Base-by-base conservation (phyloP, 2,113 vertebrate genomes). In the Chrysochloris asiatica region DNA sequence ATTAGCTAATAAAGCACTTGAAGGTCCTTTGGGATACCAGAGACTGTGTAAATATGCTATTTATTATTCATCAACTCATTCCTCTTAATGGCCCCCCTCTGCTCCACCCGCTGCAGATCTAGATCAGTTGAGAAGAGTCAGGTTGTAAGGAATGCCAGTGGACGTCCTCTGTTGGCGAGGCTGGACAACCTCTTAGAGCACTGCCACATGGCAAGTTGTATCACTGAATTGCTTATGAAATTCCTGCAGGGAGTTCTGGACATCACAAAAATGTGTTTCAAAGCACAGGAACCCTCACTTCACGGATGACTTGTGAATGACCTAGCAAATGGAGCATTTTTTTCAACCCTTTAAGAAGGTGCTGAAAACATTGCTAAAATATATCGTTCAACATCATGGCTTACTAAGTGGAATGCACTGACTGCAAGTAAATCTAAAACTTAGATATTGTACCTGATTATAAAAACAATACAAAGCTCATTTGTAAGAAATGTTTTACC, bases 1-100 rank as follows among this genome's bases (percentile, higher is more conserved):
- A 1, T 24, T 71, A 9, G 73, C 81, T 94, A 67, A 73, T 28
- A 52, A 76, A 69, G 86, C 94, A 94, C 93, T 90, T 80, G 50
- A 56, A 48, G 30, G 52, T 75, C 93, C 81, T 43, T 21, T 1
- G 76, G 80, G 79, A 75, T 3, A 1, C 52, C 5, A 5, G 54
- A 47, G 24, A 77, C 83, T 63, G 83, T 65, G 78, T 76, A 71
- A 63, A 80, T 16, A 28, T 33, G 50, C 36, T 45, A 28, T 88
- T 85, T 88, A 88, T 95, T 88, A 59, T 88, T 90, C 54, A 86
- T 88, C 79, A 88, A 17, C 79, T 19, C 19, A 4, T 5, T 45
- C 45, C 91, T 81, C 69, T 3, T 87, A 79, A 63, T 45, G 30
- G 82, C 54, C 50, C 67, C 65, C 75, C 30, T 24, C 83, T 2